Percentiles rank a stretch among this genome's conserved stretches.
Evolutionary conservation across 2,797 vertebrate genomes (phyloP).

Genomic region (Lemur catta): DNA sequence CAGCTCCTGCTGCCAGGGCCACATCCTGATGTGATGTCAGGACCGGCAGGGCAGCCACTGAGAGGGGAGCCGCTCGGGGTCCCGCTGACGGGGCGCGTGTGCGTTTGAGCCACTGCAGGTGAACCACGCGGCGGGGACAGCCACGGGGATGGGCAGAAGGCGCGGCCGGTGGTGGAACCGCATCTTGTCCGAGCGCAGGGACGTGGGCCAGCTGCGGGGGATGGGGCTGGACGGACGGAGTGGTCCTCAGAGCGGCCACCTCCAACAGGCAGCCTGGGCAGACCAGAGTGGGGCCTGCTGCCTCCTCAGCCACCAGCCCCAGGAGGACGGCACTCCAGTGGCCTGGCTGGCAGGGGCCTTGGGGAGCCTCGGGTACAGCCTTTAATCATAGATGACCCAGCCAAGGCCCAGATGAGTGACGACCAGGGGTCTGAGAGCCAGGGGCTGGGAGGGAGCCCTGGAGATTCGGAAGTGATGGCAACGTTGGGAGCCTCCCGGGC

Average conservation of each 20-base stretch:
- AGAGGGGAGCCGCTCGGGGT: constrained; percentile 23
- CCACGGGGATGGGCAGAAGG: constrained; percentile 40
- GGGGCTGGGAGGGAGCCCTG: neutral
- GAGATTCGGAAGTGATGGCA: neutral
- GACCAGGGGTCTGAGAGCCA: neutral
- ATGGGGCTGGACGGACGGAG: neutral
- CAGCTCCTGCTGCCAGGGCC: fast-evolving
- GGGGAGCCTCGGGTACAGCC: neutral
- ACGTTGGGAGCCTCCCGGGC: fast-evolving
- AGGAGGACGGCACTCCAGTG: neutral
- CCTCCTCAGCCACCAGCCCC: neutral
- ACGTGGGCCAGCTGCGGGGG: fast-evolving
- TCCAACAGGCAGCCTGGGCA: no score
- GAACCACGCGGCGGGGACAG: constrained; percentile 57
- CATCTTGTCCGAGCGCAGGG: neutral
- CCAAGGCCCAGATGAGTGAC: neutral
- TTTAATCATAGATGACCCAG: neutral
- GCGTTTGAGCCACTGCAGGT: neutral
- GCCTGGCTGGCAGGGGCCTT: neutral
- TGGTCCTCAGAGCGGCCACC: neutral
- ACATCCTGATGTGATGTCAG: neutral
- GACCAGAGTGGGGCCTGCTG: neutral
- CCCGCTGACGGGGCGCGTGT: neutral
- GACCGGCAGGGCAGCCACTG: neutral
- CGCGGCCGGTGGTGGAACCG: neutral